Evolutionary conservation across 1,140 invertebrate genomes (phyloP).

Genomic region (Brachionus asplanchnoidis): DNA sequence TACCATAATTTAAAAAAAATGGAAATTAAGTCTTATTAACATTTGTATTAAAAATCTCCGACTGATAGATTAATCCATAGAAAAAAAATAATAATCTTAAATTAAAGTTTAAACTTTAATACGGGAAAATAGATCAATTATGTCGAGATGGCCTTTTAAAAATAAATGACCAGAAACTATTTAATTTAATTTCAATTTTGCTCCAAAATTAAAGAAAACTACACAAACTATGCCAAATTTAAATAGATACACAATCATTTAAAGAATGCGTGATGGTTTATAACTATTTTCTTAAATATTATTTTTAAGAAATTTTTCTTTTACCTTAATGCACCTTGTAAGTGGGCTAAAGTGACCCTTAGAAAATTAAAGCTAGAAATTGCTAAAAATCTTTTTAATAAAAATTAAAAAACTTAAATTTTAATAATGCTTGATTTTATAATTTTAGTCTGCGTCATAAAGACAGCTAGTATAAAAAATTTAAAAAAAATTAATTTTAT

Average conservation of each 20-base stretch:
- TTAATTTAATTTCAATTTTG: background rate
- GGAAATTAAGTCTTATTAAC: slow-evolving; percentile 2
- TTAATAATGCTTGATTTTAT: background rate
- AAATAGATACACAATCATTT: background rate
- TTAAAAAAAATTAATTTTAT: slow-evolving; percentile 12
- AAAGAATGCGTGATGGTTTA: background rate
- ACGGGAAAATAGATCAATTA: background rate
- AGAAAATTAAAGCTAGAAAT: background rate
- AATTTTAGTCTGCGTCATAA: background rate
- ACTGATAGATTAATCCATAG: background rate
- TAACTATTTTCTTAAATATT: background rate
- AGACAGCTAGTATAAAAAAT: background rate
- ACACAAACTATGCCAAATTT: background rate
- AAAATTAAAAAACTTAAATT: background rate
- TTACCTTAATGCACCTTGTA: background rate
- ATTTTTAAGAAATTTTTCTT: background rate
- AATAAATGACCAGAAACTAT: background rate
- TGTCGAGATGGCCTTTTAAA: background rate
- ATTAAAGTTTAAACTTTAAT: background rate
- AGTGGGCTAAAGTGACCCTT: background rate
- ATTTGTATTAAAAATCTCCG: background rate
- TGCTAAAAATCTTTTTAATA: background rate
- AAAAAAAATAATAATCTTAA: background rate
- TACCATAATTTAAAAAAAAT: background rate
- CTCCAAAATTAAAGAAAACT: background rate